phyloP scores from a whole-genome alignment of 2,888 invertebrate genomes.

The Amphipyra tragopoginis region DNA sequence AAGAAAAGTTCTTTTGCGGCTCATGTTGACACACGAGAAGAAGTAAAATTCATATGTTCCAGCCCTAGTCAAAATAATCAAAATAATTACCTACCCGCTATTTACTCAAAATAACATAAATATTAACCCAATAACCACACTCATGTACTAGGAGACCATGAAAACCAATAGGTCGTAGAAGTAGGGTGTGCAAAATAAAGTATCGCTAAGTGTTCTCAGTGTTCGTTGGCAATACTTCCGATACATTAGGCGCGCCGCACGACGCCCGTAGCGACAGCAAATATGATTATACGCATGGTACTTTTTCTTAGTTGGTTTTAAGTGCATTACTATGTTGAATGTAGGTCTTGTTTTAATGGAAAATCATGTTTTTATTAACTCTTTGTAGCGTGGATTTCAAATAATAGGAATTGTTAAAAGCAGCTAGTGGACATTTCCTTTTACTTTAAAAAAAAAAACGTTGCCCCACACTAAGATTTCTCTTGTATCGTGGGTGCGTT shows the following conservation, averaged over 20 bases:
- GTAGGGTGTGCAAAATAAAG: constrained; percentile 53
- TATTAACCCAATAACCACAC: not conserved
- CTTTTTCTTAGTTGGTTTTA: constrained; percentile 2
- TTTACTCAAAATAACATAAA: not conserved
- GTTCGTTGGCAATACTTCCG: constrained; percentile 55
- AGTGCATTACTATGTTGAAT: constrained; percentile 18
- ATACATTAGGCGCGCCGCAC: constrained; percentile 64
- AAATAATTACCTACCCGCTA: too few relatives aligned
- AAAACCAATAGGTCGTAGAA: constrained; percentile 31
- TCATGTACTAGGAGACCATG: constrained; percentile 17
- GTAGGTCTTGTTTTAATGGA: not conserved
- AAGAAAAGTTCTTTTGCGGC: too few relatives aligned
- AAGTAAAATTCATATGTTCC: too few relatives aligned
- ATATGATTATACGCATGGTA: constrained; percentile 28
- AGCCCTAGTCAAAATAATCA: too few relatives aligned
- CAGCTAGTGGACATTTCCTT: too few relatives aligned
- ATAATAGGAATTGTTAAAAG: too few relatives aligned
- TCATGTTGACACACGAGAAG: too few relatives aligned
- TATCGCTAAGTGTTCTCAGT: constrained; percentile 39
- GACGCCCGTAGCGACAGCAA: constrained; percentile 51
- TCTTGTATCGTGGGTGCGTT: too few relatives aligned
- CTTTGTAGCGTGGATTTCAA: too few relatives aligned
- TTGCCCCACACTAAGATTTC: too few relatives aligned
- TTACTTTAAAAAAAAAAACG: too few relatives aligned
- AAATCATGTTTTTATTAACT: too few relatives aligned